These are phyloP conservation scores for Homalodisca vitripennis DNA, from an alignment of 1,140 invertebrate species.

Conservation along the genomic window DNA sequence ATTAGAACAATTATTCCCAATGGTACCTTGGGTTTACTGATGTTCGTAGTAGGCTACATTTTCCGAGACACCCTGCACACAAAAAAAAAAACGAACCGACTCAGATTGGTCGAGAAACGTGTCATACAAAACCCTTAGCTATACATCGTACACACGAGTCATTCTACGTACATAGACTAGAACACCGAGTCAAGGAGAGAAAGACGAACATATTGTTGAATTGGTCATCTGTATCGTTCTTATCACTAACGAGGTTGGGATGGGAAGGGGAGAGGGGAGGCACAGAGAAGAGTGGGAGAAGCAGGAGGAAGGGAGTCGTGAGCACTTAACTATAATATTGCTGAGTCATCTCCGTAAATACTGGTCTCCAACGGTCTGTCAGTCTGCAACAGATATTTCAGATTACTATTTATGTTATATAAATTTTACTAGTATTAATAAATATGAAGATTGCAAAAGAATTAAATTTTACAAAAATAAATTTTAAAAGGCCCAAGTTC, in stretches of 20 bases:
- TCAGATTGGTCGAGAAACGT: slow-evolving; percentile 5
- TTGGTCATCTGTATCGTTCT: slow-evolving; percentile 17
- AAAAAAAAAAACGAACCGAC: neutral
- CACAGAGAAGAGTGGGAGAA: slow-evolving; percentile 4
- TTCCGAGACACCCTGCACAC: too few species aligned
- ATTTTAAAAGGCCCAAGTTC: too few species aligned
- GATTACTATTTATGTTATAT: too few species aligned
- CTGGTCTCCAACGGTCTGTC: slow-evolving; percentile 12
- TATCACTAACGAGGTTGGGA: neutral
- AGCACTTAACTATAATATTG: slow-evolving; percentile 24
- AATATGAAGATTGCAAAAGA: too few species aligned
- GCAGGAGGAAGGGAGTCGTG: neutral
- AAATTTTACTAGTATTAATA: too few species aligned
- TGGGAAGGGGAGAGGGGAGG: neutral
- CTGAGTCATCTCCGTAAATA: slow-evolving; percentile 18
- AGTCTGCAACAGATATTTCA: slow-evolving; percentile 4
- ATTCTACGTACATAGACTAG: slow-evolving; percentile 14
- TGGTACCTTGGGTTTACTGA: too few species aligned
- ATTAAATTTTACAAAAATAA: too few species aligned
- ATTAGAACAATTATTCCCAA: too few species aligned
- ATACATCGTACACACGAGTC: slow-evolving; percentile 1
- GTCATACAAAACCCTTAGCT: slow-evolving; percentile 21
- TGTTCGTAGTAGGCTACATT: too few species aligned
- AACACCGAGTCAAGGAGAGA: slow-evolving; percentile 21
- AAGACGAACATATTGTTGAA: slow-evolving; percentile 22